Base-by-base conservation (phyloP, 2,888 invertebrate genomes). In the Seira ritae region DNA sequence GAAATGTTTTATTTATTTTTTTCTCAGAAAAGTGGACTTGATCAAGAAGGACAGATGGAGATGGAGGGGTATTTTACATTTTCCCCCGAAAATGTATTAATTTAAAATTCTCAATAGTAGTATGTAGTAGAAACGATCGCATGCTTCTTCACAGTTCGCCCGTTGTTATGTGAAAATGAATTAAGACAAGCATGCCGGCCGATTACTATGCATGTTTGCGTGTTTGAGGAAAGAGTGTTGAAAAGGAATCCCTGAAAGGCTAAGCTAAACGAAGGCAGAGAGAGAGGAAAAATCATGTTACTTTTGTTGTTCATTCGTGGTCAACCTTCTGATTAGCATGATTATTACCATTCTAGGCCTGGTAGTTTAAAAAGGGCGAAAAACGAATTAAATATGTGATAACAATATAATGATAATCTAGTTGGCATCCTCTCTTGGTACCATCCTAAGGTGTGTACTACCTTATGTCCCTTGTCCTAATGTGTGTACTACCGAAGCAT, bases 301-400 rank as follows among this genome's bases (percentile, higher is more conserved):
- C 15, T 22, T 31, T 73, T 71, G 62, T 62, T 73, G 20, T 66
- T 24, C 37, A 62, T 62, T 23, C 31, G 24, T 70, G 80, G 80
- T 80, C 80, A 80, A 69, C 80, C 74, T 55, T 74, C 74, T 80
- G 80, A 80, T 80, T 74, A 80, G 74, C 80, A 80, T 74, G 55
- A 55, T 55, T 55, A 55, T 55, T 55, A 55, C 55, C 55, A 55
- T 55, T 55, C 55, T 55, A 55, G 55, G 55, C 2, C 17, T 55
- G 6, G 17, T 55, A 55, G 31, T 31, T 31, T 55, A 31, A 55
- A 55, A 55, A 55, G 55, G 55, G 55, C 17, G 55, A 55, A 55
- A 55, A 55, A 3, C 6, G 1, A 55, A 12, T 55, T 55, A 55
- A 55, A 55, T 55, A 55, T 55, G 55, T 55, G 55, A 55, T 55